phyloP scores from a whole-genome alignment of 2,113 vertebrate genomes.

The Oophaga pumilio region DNA sequence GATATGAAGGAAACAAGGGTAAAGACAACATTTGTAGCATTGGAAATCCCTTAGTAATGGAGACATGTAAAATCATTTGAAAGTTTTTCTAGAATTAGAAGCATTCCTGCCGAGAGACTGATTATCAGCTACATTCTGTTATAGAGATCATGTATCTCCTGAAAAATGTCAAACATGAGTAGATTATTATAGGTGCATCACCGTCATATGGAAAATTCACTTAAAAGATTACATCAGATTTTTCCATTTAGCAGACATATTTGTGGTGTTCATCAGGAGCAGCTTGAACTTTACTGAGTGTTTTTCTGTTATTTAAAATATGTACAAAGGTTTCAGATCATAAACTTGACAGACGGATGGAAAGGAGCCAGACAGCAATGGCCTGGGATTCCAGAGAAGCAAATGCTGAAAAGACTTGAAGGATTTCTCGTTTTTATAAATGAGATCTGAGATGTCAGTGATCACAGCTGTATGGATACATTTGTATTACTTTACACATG shows the following conservation, averaged over 20 bases:
- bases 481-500: no score
- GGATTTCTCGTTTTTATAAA: background rate
- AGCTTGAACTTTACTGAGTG: slow-evolving; percentile 21
- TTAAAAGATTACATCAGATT: slow-evolving; percentile 34
- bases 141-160: slow-evolving; percentile 22
- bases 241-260: slow-evolving; percentile 34
- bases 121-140: background rate
- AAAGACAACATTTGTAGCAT: background rate
- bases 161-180: slow-evolving; percentile 4
- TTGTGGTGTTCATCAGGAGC: slow-evolving; percentile 32
- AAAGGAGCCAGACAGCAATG: slow-evolving; percentile 16
- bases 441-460: background rate
- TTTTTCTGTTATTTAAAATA: slow-evolving; percentile 47
- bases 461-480: background rate
- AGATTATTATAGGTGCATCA: background rate
- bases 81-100: background rate
- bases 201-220: slow-evolving; percentile 31
- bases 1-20: background rate
- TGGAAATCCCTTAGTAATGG: background rate
- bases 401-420: background rate
- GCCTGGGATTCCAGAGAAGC: background rate
- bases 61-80: background rate
- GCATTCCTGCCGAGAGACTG: background rate
- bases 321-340: slow-evolving; percentile 16
- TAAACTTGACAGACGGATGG: slow-evolving; percentile 22